A percentile compares a stretch with the other conserved stretches of the same genome.
These are phyloP conservation scores for Eulithis prunata DNA, from an alignment of 2,888 invertebrate genomes.

Conservation along the genomic window DNA sequence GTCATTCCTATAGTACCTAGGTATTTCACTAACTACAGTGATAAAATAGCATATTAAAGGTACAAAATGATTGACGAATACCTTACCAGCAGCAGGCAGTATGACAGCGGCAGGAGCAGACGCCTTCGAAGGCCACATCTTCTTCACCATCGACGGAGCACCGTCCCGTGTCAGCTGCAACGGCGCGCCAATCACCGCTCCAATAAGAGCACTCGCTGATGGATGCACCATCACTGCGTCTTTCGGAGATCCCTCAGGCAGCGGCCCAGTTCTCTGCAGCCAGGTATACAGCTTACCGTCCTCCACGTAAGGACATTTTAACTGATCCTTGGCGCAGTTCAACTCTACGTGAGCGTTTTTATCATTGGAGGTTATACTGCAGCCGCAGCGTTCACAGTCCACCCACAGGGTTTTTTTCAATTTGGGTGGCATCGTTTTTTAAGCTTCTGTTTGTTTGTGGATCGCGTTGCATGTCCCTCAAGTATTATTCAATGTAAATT, in stretches of 20 bases:
- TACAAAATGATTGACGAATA: not conserved
- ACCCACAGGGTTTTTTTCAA: constrained; percentile 85
- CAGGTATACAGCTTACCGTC: constrained; percentile 64
- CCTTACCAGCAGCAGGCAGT: constrained; percentile 71
- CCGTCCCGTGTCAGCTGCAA: constrained; percentile 65
- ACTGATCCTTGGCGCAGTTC: constrained; percentile 79
- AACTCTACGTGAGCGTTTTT: constrained; percentile 78
- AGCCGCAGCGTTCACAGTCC: constrained; percentile 86
- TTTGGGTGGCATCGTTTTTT: constrained; percentile 69
- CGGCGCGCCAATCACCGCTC: constrained; percentile 73
- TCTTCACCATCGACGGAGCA: constrained; percentile 67
- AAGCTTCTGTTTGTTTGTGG: not conserved
- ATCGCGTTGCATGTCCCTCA: not conserved
- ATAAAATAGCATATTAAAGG: too few species aligned
- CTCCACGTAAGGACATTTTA: constrained; percentile 75
- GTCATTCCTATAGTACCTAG: too few species aligned
- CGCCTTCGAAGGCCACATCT: constrained; percentile 78
- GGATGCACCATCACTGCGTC: constrained; percentile 75
- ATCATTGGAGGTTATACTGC: constrained; percentile 84
- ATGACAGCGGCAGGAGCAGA: constrained; percentile 76
- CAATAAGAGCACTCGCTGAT: constrained; percentile 67
- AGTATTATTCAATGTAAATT: too few species aligned
- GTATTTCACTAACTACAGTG: too few species aligned
- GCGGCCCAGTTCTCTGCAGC: constrained; percentile 66
- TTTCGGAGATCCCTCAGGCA: constrained; percentile 67